Conservation (phyloP, 1,140 invertebrate species). For the Bombus waltoni region DNA sequence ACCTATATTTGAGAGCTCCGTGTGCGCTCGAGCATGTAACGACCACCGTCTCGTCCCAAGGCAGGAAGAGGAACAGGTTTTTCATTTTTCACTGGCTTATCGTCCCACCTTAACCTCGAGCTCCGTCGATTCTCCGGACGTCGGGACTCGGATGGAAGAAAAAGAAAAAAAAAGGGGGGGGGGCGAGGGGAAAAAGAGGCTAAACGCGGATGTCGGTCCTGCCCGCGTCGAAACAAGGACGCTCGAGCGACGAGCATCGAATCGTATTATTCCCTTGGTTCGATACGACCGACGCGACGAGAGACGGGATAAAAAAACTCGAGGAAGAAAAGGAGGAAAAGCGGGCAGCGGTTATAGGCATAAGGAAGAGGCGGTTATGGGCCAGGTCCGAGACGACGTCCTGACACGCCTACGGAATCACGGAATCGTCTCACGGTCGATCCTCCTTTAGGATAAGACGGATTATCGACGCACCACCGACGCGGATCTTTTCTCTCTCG, state of each 20-base stretch:
- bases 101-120: conserved; percentile 68
- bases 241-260: background rate
- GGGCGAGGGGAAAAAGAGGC: background rate
- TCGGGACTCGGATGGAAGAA: conserved; percentile 15
- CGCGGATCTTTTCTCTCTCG: too few species aligned
- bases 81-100: conserved; percentile 72
- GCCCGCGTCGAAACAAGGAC: too few species aligned
- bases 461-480: conserved; percentile 18
- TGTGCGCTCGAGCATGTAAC: conserved; percentile 65
- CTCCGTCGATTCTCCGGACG: conserved; percentile 65
- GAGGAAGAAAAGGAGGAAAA: background rate
- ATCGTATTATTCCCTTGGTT: background rate
- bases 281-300: too few species aligned
- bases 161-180: background rate
- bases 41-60: conserved; percentile 62
- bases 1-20: conserved; percentile 51
- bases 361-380: conserved; percentile 2
- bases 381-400: background rate
- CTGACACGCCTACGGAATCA: conserved; percentile 37
- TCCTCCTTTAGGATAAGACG: conserved; percentile 49
- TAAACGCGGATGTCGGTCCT: too few species aligned
- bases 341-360: background rate
- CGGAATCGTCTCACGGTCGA: conserved; percentile 22
- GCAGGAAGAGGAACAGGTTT: conserved; percentile 76
- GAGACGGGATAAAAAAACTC: too few species aligned